phyloP scores from a whole-genome alignment of 1,140 invertebrate species.

The Zaprionus gabonicus region DNA sequence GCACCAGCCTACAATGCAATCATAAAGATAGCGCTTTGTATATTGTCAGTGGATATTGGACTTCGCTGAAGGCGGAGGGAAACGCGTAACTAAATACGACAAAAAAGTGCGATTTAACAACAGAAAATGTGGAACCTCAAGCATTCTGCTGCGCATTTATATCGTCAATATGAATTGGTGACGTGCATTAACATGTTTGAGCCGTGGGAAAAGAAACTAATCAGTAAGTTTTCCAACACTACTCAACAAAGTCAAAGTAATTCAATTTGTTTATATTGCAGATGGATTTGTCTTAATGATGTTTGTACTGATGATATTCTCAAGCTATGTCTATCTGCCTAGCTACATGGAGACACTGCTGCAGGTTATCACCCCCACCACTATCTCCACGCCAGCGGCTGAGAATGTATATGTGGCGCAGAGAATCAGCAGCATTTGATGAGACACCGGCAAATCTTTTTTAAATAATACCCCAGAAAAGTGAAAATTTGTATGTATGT shows the following conservation, averaged over 20 bases:
- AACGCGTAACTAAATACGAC: neutral
- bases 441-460: neutral
- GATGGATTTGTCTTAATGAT: slow-evolving; percentile 75
- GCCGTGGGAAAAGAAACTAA: slow-evolving; percentile 80
- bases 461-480: neutral
- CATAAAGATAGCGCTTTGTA: slow-evolving; percentile 4
- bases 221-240: slow-evolving; percentile 61
- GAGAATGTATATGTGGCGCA: slow-evolving; percentile 49
- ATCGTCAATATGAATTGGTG: slow-evolving; percentile 75
- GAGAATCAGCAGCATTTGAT: slow-evolving; percentile 52
- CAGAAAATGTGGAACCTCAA: slow-evolving; percentile 70
- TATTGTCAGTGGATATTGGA: neutral
- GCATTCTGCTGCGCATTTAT: slow-evolving; percentile 59
- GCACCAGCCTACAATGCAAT: neutral
- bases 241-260: neutral
- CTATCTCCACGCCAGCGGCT: slow-evolving; percentile 27
- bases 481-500: slow-evolving; percentile 1
- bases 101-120: neutral
- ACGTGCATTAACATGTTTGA: slow-evolving; percentile 83
- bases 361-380: slow-evolving; percentile 52
- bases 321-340: slow-evolving; percentile 77
- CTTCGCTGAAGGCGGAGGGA: neutral
- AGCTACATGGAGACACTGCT: slow-evolving; percentile 69
- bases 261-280: slow-evolving; percentile 21
- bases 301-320: slow-evolving; percentile 68